These are phyloP conservation scores for Penaeus japonicus DNA, from an alignment of 1,140 invertebrate species.

Conservation along the genomic window DNA sequence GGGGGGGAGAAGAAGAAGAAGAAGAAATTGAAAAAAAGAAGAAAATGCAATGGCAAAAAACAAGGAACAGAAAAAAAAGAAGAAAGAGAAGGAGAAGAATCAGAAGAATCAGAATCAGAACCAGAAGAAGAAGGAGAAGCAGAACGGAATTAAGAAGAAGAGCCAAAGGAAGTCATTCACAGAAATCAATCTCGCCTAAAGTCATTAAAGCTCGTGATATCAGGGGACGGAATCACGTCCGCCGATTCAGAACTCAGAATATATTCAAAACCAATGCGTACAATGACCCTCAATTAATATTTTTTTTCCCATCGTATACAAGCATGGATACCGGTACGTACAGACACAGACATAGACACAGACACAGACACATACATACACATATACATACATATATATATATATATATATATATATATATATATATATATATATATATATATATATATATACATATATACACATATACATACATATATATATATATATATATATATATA, in stretches of 20 bases:
- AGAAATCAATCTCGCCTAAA: neutral
- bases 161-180: neutral
- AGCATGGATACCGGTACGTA: neutral
- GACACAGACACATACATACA: neutral
- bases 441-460: neutral
- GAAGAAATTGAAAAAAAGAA: too few relatives aligned
- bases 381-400: neutral
- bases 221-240: neutral
- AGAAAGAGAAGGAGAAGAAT: too few relatives aligned
- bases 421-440: neutral
- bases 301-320: neutral
- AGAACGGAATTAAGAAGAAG: too few relatives aligned
- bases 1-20: too few relatives aligned
- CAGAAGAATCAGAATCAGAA: too few relatives aligned
- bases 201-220: neutral
- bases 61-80: too few relatives aligned
- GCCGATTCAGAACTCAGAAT: neutral
- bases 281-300: neutral
- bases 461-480: neutral
- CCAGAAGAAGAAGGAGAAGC: too few relatives aligned
- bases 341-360: neutral
- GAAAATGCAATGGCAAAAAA: too few relatives aligned
- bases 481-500: slow-evolving; percentile 15
- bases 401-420: neutral
- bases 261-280: neutral